phyloP scores from a whole-genome alignment of 2,888 invertebrate genomes.

The Lasioglossum calceatum region DNA sequence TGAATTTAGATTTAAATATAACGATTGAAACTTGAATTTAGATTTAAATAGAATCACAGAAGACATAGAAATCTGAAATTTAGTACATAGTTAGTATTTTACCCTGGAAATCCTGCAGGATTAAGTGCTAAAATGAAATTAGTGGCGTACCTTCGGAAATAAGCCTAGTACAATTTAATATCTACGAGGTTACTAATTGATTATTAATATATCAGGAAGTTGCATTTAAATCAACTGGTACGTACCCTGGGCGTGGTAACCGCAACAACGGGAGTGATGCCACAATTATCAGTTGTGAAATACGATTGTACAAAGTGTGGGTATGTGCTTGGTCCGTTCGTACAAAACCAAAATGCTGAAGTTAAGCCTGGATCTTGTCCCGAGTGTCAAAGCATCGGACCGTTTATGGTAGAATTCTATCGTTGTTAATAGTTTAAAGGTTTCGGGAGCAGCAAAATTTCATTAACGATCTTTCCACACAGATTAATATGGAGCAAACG shows the following conservation, averaged over 20 bases:
- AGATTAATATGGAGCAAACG: slow-evolving; percentile 99
- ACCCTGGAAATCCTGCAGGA: no score
- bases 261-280: slow-evolving; percentile 96
- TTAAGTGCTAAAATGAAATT: no score
- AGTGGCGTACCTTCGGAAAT: no score
- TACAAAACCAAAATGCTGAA: slow-evolving; percentile 96
- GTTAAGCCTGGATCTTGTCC: slow-evolving; percentile 98
- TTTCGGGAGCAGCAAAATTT: neutral
- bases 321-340: slow-evolving; percentile 97
- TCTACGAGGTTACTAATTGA: slow-evolving; percentile 20
- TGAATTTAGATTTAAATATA: no score
- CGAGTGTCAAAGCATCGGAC: slow-evolving; percentile 98
- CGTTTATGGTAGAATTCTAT: slow-evolving; percentile 90
- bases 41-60: no score
- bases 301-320: slow-evolving; percentile 99
- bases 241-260: slow-evolving; percentile 98
- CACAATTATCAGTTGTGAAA: slow-evolving; percentile 97
- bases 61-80: no score
- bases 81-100: no score
- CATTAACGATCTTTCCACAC: slow-evolving; percentile 78
- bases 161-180: neutral
- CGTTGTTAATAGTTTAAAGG: neutral
- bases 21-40: no score
- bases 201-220: slow-evolving; percentile 86
- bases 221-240: slow-evolving; percentile 97